A percentile compares a stretch with the other conserved stretches of the same genome.
Evolutionary conservation across 2,113 vertebrate genomes (phyloP).

Genomic region (Regulus satrapa): DNA sequence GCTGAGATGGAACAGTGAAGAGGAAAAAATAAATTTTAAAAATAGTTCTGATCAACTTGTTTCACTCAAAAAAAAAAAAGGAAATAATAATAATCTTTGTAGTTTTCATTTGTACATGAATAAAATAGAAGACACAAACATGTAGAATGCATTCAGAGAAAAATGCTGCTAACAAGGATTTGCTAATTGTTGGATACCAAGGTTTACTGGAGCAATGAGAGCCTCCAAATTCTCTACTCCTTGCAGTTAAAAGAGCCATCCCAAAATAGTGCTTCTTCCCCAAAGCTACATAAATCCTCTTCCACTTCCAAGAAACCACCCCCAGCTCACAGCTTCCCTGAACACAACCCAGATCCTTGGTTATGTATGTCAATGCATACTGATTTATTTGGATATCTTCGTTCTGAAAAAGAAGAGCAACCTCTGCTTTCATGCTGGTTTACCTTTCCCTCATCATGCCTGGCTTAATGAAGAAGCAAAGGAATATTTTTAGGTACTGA

Average conservation of each 20-base stretch:
- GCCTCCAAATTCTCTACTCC: neutral
- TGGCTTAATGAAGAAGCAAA: neutral
- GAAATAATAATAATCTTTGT: neutral
- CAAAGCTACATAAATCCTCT: neutral
- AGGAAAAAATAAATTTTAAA: neutral
- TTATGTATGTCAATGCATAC: neutral
- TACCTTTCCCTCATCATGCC: neutral
- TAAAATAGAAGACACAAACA: neutral
- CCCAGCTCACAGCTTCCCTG: neutral
- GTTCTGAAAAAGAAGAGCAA: neutral
- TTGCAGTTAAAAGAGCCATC: neutral
- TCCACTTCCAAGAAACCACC: neutral
- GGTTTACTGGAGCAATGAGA: neutral
- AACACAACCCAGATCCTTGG: neutral
- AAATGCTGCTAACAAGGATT: neutral
- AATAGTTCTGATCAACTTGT: neutral
- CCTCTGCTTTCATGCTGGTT: neutral
- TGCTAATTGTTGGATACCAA: neutral
- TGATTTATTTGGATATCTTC: neutral
- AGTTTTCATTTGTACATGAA: neutral
- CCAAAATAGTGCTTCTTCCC: neutral
- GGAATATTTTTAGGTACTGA: slow-evolving; percentile 18
- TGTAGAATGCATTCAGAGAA: neutral
- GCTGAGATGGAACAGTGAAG: neutral
- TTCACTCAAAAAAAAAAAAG: neutral